phyloP scores from a whole-genome alignment of 2,888 invertebrate species.

The Eristalis arbustorum region DNA sequence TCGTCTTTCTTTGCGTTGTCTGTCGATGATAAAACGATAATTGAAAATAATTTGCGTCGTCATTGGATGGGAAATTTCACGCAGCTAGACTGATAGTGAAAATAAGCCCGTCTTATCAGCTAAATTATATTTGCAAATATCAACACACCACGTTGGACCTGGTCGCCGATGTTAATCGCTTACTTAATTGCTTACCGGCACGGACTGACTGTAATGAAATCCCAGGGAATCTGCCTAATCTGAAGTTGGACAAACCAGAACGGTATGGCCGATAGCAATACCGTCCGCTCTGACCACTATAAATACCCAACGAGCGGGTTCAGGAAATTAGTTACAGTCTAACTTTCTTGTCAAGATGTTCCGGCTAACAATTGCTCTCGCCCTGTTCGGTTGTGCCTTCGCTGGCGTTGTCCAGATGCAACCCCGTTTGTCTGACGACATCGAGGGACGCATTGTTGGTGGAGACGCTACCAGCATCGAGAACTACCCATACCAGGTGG shows the following conservation, averaged over 20 bases:
- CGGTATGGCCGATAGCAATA: background rate
- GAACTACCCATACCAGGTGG: slow-evolving; percentile 80
- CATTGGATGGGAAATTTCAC: background rate
- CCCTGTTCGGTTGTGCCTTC: slow-evolving; percentile 66
- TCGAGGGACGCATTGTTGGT: slow-evolving; percentile 79
- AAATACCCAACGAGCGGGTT: background rate
- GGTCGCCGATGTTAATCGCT: background rate
- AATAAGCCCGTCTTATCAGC: background rate
- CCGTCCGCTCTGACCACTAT: background rate
- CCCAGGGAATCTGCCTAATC: background rate
- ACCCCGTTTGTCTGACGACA: slow-evolving; percentile 60
- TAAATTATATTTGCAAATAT: background rate
- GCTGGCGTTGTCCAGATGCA: slow-evolving; percentile 52
- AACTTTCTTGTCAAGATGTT: slow-evolving; percentile 62
- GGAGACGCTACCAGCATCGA: slow-evolving; percentile 79
- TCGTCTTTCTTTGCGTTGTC: too few relatives aligned
- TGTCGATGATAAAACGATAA: background rate
- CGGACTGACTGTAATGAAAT: background rate
- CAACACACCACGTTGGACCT: background rate
- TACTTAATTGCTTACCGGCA: background rate
- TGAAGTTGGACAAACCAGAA: background rate
- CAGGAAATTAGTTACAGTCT: slow-evolving; percentile 19
- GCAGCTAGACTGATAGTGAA: background rate
- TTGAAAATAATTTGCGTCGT: background rate
- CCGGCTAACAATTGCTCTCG: slow-evolving; percentile 59